These are phyloP conservation scores for Epizoanthus scotinus DNA, from an alignment of 92 coral and sea anemone genomes.

Conservation along the genomic window DNA sequence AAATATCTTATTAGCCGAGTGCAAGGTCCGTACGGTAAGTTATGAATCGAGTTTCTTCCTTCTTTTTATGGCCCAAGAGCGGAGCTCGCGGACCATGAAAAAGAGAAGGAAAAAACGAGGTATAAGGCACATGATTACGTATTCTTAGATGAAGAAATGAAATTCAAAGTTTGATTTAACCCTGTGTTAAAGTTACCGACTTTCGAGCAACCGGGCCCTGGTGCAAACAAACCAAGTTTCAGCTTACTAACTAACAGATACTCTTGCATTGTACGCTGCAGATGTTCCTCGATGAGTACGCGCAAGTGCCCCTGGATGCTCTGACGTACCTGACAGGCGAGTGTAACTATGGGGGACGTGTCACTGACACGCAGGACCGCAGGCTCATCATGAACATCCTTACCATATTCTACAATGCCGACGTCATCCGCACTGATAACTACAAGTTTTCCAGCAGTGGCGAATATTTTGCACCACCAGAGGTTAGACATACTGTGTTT, in stretches of 20 bases:
- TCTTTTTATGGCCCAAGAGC: too few relatives aligned
- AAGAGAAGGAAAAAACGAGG: too few relatives aligned
- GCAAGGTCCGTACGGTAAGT: too few relatives aligned
- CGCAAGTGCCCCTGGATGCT: conserved; percentile 91
- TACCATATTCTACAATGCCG: conserved; percentile 88
- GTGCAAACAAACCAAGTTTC: not conserved
- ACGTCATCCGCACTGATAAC: conserved; percentile 65
- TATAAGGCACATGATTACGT: too few relatives aligned
- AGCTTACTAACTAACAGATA: not conserved
- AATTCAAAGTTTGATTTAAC: too few relatives aligned
- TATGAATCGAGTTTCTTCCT: too few relatives aligned
- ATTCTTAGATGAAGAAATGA: too few relatives aligned
- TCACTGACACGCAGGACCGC: conserved; percentile 90
- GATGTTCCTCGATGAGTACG: conserved; percentile 96
- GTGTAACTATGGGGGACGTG: conserved; percentile 98
- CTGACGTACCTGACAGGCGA: conserved; percentile 93
- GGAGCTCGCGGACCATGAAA: too few relatives aligned
- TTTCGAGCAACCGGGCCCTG: too few relatives aligned
- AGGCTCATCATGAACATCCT: conserved; percentile 88
- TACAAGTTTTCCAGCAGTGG: conserved; percentile 90
- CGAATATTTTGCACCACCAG: conserved; percentile 83
- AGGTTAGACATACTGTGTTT: conserved; percentile 50
- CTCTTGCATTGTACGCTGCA: conserved; percentile 12
- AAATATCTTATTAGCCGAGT: too few relatives aligned
- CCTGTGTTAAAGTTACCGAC: too few relatives aligned